Conservation (phyloP, 2,888 invertebrate genomes). For the Tachina grossa region DNA sequence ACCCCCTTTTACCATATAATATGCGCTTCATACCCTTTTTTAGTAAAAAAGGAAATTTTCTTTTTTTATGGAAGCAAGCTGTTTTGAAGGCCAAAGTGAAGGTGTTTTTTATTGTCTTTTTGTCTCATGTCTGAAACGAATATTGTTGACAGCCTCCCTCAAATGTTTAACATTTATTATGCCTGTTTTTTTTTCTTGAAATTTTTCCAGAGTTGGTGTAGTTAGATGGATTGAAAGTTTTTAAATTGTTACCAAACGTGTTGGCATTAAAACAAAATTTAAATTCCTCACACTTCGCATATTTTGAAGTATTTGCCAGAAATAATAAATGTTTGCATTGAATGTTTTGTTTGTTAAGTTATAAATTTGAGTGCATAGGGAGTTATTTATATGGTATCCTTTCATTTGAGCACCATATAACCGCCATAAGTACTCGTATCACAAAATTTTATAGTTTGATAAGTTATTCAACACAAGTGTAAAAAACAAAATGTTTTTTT, state of each 20-base stretch:
- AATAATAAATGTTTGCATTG: slow-evolving; percentile 55
- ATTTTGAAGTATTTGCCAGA: slow-evolving; percentile 52
- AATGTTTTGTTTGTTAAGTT: not conserved
- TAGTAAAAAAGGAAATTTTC: not conserved
- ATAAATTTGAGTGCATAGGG: not conserved
- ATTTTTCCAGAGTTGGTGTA: not conserved
- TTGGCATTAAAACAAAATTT: slow-evolving; percentile 55
- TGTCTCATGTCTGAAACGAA: slow-evolving; percentile 15
- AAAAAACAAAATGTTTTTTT: slow-evolving; percentile 56
- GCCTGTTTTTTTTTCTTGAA: slow-evolving; percentile 25
- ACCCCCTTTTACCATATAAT: slow-evolving; percentile 13
- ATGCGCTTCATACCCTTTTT: slow-evolving; percentile 71
- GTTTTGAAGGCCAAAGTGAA: slow-evolving; percentile 49
- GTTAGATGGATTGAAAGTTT: slow-evolving; percentile 18
- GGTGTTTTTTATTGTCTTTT: slow-evolving; percentile 70
- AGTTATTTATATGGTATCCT: not conserved
- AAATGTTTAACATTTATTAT: slow-evolving; percentile 73
- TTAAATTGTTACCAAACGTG: slow-evolving; percentile 69
- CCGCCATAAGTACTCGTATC: slow-evolving; percentile 34
- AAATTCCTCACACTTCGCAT: slow-evolving; percentile 51
- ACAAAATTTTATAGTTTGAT: slow-evolving; percentile 65
- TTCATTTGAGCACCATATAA: too few species aligned
- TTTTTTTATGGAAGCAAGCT: not conserved
- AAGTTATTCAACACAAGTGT: slow-evolving; percentile 47
- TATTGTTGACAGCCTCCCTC: slow-evolving; percentile 71